A percentile compares a stretch with the other conserved stretches of the same genome.
Evolutionary conservation across 2,113 vertebrate genomes (phyloP).

Genomic region (Myocastor coypus): DNA sequence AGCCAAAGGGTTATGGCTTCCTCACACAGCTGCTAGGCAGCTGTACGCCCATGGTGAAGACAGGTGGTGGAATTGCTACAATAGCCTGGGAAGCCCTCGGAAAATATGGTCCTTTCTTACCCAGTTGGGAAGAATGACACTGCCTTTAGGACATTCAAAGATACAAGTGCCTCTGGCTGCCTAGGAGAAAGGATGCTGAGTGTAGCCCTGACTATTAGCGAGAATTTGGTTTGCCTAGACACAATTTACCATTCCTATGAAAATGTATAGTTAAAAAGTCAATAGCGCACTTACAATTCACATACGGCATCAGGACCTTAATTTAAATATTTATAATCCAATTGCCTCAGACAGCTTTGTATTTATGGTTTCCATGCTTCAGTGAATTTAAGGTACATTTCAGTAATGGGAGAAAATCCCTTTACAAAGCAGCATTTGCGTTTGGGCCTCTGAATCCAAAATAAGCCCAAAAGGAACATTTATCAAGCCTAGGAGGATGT

Average conservation of each 20-base stretch:
- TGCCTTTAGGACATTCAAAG: not conserved
- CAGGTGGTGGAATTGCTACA: not conserved
- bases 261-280: not conserved
- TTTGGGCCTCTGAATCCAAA: conserved; percentile 1
- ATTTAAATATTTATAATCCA: conserved; percentile 17
- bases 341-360: conserved; percentile 32
- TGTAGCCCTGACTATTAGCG: not conserved
- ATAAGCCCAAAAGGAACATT: not conserved
- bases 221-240: not conserved
- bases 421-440: conserved; percentile 43
- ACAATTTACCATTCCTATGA: not conserved
- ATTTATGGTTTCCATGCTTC: not conserved
- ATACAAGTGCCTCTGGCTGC: not conserved
- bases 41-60: not conserved
- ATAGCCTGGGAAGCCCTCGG: not conserved
- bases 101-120: not conserved
- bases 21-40: not conserved
- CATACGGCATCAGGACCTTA: not conserved
- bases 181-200: not conserved
- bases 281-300: not conserved
- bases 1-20: not conserved
- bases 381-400: conserved; percentile 42
- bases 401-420: conserved; percentile 16
- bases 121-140: not conserved
- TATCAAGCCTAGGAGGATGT: not conserved